phyloP scores from a whole-genome alignment of 2,113 vertebrate species.

The Struthio camelus region DNA sequence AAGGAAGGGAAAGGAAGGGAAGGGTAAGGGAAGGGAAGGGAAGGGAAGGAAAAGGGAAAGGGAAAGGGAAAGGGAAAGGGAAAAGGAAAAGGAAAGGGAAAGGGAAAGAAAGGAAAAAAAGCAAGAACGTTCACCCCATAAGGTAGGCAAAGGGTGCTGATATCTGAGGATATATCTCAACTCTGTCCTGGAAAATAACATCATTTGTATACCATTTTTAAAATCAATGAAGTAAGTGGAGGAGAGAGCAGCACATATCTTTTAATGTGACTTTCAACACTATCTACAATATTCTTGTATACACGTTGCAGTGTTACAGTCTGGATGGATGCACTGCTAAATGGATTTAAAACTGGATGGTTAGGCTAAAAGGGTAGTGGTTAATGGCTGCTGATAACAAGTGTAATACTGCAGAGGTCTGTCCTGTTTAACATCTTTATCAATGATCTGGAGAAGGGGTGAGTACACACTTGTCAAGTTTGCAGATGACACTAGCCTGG shows the following conservation, averaged over 20 bases:
- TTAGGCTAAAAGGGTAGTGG: not conserved
- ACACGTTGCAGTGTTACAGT: not conserved
- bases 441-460: not conserved
- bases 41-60: too few relatives aligned
- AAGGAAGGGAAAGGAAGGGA: too few relatives aligned
- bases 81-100: too few relatives aligned
- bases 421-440: not conserved
- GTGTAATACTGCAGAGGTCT: not conserved
- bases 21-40: too few relatives aligned
- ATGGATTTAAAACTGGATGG: not conserved
- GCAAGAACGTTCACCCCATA: accelerated
- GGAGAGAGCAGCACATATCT: not conserved
- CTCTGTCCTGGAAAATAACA: not conserved
- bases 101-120: not conserved
- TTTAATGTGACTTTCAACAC: not conserved
- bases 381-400: not conserved
- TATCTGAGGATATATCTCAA: not conserved
- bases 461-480: not conserved
- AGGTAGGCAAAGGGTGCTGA: not conserved
- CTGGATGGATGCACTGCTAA: not conserved
- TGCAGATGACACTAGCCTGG: not conserved
- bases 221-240: not conserved
- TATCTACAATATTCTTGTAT: not conserved
- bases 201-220: not conserved
- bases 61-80: too few relatives aligned